These are phyloP conservation scores for Spilogale gracilis DNA, from an alignment of 2,113 vertebrate genomes.

Conservation along the genomic window DNA sequence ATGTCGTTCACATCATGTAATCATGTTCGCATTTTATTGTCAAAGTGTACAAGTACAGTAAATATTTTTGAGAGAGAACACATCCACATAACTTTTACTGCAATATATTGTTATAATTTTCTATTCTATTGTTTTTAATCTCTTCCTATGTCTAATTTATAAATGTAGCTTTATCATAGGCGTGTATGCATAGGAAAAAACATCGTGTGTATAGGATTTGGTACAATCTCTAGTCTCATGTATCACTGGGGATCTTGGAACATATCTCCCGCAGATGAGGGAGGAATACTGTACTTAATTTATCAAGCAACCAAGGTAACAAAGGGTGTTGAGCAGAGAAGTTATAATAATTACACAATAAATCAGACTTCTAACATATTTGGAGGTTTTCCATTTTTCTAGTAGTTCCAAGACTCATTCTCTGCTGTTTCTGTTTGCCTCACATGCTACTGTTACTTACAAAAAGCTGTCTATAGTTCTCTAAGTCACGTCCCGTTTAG, in stretches of 20 bases:
- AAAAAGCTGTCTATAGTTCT: neutral
- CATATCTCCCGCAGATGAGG: neutral
- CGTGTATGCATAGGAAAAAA: neutral
- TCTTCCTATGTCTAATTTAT: neutral
- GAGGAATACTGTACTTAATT: neutral
- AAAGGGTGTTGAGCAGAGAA: neutral
- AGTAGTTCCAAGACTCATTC: neutral
- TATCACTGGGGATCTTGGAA: neutral
- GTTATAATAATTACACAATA: slow-evolving; percentile 24
- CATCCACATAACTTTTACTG: neutral
- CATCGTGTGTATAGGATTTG: neutral
- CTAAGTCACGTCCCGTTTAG: neutral
- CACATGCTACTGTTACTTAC: neutral
- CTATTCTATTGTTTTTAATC: neutral
- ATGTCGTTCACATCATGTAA: neutral
- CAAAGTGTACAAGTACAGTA: neutral
- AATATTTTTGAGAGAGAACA: neutral
- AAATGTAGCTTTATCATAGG: neutral
- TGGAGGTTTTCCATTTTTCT: slow-evolving; percentile 13
- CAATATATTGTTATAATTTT: neutral
- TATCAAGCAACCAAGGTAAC: neutral
- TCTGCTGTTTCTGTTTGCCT: neutral
- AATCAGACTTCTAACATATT: neutral
- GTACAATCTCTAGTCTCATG: neutral
- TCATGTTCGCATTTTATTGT: neutral